These are phyloP conservation scores for Bubo scandiacus DNA, from an alignment of 2,113 vertebrate species.

Conservation along the genomic window DNA sequence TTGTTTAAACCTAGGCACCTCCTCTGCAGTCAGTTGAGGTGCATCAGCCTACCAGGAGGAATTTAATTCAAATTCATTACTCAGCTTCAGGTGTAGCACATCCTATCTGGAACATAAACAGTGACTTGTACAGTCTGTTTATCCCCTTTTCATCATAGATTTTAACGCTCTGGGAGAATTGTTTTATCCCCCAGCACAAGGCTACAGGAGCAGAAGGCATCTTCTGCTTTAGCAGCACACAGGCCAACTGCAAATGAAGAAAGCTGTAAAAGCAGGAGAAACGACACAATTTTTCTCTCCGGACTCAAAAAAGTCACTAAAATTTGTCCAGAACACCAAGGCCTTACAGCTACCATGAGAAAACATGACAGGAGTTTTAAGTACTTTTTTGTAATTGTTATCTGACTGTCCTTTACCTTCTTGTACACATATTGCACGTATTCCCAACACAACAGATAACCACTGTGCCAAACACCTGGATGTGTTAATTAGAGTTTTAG, in stretches of 20 bases:
- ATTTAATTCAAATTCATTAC: background rate
- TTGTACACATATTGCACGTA: background rate
- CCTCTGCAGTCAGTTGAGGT: accelerated
- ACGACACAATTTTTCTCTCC: background rate
- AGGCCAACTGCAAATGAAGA: background rate
- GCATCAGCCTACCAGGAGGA: background rate
- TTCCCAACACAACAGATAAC: background rate
- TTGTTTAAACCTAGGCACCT: background rate
- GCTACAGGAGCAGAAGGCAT: background rate
- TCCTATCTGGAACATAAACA: background rate
- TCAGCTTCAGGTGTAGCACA: background rate
- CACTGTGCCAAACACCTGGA: background rate
- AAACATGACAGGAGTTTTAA: background rate
- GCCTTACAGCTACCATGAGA: background rate
- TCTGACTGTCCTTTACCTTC: background rate
- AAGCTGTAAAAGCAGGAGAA: background rate
- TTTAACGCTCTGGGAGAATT: background rate
- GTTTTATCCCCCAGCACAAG: background rate
- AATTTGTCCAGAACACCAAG: background rate
- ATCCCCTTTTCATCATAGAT: background rate
- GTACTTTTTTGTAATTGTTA: background rate
- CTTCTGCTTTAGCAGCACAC: background rate
- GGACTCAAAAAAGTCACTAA: background rate
- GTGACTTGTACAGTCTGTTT: background rate
- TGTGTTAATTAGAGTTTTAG: background rate